phyloP scores from a whole-genome alignment of 2,888 invertebrate genomes.

The Xylocampa areola region DNA sequence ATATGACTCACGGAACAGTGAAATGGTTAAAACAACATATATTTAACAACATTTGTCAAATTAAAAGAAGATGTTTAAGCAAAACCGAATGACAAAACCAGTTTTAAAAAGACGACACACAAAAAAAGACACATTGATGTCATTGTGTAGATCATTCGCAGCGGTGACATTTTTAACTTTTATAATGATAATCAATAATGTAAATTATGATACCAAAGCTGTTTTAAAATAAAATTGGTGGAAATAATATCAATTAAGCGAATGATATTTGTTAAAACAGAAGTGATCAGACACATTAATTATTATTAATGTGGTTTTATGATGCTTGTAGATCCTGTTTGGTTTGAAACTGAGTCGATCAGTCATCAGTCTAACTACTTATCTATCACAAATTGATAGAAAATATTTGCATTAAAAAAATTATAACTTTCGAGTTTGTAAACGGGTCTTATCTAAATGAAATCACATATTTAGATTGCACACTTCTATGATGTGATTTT shows the following conservation, averaged over 20 bases:
- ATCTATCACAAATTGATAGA: no score
- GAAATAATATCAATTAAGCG: conserved; percentile 26
- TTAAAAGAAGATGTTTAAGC: background rate
- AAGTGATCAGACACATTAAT: conserved; percentile 18
- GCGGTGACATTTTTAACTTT: conserved; percentile 37
- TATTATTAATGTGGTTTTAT: background rate
- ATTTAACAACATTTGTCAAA: no score
- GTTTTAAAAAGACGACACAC: background rate
- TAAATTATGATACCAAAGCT: conserved; percentile 23
- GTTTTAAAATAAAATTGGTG: conserved; percentile 18
- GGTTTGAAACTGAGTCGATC: no score
- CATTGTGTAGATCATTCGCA: conserved; percentile 30
- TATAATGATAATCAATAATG: conserved; percentile 21
- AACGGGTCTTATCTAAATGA: no score
- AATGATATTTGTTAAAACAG: conserved; percentile 9
- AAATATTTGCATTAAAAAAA: no score
- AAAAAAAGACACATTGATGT: conserved; percentile 15
- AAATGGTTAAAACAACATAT: no score
- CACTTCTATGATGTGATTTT: no score
- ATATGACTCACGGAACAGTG: no score
- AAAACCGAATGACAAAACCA: background rate
- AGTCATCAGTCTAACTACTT: no score
- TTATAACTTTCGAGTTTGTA: no score
- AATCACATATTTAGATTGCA: no score
- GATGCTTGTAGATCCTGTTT: no score